Conservation (phyloP, 2,113 vertebrate genomes). For the Myotis davidii region DNA sequence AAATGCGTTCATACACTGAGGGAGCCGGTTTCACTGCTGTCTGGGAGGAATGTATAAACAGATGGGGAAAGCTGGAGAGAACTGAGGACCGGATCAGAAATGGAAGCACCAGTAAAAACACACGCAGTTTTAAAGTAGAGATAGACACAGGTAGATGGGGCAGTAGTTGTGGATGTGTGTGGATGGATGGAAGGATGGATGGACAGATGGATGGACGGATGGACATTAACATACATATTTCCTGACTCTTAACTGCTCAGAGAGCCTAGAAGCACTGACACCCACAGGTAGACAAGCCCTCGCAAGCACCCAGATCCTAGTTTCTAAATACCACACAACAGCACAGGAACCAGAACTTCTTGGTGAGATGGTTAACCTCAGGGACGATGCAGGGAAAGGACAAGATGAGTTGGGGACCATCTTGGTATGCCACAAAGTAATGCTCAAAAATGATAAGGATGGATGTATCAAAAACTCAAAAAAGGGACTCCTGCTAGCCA, state of each 20-base stretch:
- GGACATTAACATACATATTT: too few species aligned
- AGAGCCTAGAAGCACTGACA: background rate
- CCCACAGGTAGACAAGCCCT: background rate
- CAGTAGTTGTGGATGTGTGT: background rate
- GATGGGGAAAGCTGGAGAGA: background rate
- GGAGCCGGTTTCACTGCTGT: background rate
- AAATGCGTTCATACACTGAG: background rate
- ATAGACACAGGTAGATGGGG: background rate
- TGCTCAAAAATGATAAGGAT: background rate
- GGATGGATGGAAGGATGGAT: accelerated
- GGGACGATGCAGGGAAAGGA: background rate
- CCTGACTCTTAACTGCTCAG: background rate
- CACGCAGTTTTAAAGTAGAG: background rate
- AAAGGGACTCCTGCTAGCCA: background rate
- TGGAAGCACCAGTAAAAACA: background rate
- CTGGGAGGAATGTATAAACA: background rate
- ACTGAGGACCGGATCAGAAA: background rate
- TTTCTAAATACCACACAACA: background rate
- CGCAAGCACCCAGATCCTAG: background rate
- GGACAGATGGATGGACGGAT: accelerated
- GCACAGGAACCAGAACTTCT: background rate
- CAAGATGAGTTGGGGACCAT: background rate
- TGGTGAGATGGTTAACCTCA: background rate
- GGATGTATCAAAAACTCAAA: background rate
- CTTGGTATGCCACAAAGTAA: background rate